Evolutionary conservation across 1,140 invertebrate species (phyloP).

Genomic region (Vanessa atalanta): DNA sequence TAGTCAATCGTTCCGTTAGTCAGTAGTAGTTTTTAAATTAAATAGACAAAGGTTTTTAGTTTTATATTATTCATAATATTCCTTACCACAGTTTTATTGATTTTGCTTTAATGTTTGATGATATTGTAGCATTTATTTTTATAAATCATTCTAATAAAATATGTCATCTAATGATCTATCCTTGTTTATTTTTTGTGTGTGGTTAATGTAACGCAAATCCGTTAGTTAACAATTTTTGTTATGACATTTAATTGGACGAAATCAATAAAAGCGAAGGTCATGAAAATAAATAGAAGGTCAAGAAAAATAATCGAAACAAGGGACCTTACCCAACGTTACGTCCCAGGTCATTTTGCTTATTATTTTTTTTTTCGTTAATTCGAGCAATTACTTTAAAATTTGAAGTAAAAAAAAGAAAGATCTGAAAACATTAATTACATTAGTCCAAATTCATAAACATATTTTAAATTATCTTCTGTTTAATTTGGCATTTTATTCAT

Average conservation of each 20-base stretch:
- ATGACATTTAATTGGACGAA: conserved; percentile 37
- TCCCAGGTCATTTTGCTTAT: conserved; percentile 43
- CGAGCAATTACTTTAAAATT: too few relatives aligned
- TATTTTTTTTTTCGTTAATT: background rate
- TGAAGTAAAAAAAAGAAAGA: background rate
- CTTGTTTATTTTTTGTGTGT: background rate
- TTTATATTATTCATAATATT: too few relatives aligned
- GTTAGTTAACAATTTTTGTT: background rate
- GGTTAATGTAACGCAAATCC: background rate
- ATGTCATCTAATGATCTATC: background rate
- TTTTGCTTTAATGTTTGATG: too few relatives aligned
- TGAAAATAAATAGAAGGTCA: background rate
- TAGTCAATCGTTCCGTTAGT: too few relatives aligned
- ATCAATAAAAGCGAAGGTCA: conserved; percentile 44
- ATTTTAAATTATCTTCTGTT: too few relatives aligned
- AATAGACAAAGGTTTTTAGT: too few relatives aligned
- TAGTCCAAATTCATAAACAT: too few relatives aligned
- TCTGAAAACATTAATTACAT: background rate
- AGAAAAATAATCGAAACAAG: conserved; percentile 17
- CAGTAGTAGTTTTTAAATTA: too few relatives aligned
- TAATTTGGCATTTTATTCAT: too few relatives aligned
- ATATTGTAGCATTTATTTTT: too few relatives aligned
- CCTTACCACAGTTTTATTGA: too few relatives aligned
- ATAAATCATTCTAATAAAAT: too few relatives aligned
- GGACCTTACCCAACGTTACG: conserved; percentile 48